Base-by-base conservation (phyloP, 30 jellyfish, hydroid and myxozoan genomes). In the Aurelia sp. region DNA sequence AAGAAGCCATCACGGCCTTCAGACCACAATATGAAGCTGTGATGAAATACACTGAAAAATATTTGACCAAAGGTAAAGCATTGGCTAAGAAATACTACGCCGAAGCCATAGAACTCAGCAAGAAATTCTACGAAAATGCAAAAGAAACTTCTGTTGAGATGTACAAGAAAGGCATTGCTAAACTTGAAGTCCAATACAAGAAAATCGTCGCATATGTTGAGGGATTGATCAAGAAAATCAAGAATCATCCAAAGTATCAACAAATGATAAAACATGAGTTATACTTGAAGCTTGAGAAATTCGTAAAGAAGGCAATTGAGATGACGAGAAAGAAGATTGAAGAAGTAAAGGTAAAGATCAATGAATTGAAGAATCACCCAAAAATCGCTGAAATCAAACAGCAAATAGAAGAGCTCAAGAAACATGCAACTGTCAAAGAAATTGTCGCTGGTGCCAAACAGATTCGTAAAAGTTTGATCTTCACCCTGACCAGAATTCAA, bases 1-100 rank as follows among this genome's bases (percentile, higher is more conserved):
- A 95, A 44, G 97, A 79, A 48, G 86, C 94, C 8, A 87, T 77
- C 72, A 86, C 80, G 40, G 94, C 97, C 13, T 95, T 77, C 91
- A 47, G 30, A 33, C 99, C 99, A 5, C 99, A 95, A 55, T 90
- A 53, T 89, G 30, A 41, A 62, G 62, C 82, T 62, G 91, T 71
- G n/a, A 86, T 21, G 50, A 71, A 68, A 19, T 18, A 75, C 47
- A 31, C 86, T 3, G 66, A 31, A 23, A 55, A 52, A 35, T 80
- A 80, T 44, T 37, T 67, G 50, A 53, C 77, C 74, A 73, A 81
- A 31, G 84, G 53, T 11, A 61, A 35, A n/a, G 31, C 55, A 17
- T 6, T 63, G 57, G 79, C 22, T 6, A 59, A 13, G 50, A 73
- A 57, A 40, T 74, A 74, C 68, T 86, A 86, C 37, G 53, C 16